Evolutionary conservation across 2,113 vertebrate species (phyloP), one percentile per base, ranked within the genome.

Genomic region (Syrmaticus mikado): DNA sequence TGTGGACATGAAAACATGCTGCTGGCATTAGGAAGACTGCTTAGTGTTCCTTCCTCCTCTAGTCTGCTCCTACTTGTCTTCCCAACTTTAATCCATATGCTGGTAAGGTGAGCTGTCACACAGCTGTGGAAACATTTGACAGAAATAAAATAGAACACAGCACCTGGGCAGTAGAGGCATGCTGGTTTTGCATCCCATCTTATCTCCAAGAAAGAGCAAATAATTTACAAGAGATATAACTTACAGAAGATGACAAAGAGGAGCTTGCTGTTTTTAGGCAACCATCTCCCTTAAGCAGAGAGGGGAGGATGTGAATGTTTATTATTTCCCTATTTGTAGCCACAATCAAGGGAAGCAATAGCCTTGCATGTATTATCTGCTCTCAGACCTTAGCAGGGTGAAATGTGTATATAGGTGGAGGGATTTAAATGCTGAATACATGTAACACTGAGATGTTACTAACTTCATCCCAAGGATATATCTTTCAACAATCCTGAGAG

Each of bases 401-500:
- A 34, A 62, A 10, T 77, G 27, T 1, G 0, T 71, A 27, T 53
- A 57, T 38, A 81, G 55, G 55, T 87, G 34, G 41, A 86, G 10
- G 53, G 57, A 4, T 77, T 88, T 82, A 52, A 87, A 75, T 85
- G 32, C 46, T 61, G 55, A 92, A 83, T 55, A 41, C 8, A 24
- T 74, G 53, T 94, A 78, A 68, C 82, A 52, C 66, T 91, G 73
- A 43, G 22, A 43, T 89, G 28, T 75, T 92, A 30, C n/a, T 4
- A 10, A 46, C 43, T 46, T 87, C 17, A 25, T 82, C 48, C 40
- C 36, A 88, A 77, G 19, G 20, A 65, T 82, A 14, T 32, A 57
- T 91, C 43, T 85, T 96, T 83, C 82, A 86, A 79, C 70, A 73
- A 86, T 65, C 24, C 62, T 84, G 48, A 15, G 52, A 88, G 43